phyloP scores from a whole-genome alignment of 2,113 vertebrate genomes.

The Clinocottus analis region DNA sequence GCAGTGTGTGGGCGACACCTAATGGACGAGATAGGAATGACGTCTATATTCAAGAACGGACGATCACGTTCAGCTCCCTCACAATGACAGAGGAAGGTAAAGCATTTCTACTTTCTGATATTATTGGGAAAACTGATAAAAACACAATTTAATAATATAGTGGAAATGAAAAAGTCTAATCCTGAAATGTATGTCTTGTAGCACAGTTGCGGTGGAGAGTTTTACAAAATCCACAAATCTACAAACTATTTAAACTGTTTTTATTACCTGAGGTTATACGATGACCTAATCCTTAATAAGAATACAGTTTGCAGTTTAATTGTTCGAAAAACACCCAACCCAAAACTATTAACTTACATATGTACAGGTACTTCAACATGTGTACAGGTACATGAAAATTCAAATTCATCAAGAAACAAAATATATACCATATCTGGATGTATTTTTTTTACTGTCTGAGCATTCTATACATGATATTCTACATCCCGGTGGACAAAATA shows the following conservation, averaged over 20 bases:
- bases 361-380: constrained; percentile 57
- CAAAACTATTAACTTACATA: constrained; percentile 52
- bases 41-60: background rate
- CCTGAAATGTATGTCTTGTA: background rate
- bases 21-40: constrained; percentile 45
- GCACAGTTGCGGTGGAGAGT: background rate
- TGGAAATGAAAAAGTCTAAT: background rate
- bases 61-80: background rate
- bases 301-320: constrained; percentile 35
- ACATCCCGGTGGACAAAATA: constrained; percentile 39
- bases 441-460: constrained; percentile 39
- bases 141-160: background rate
- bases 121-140: background rate
- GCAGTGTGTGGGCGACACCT: constrained; percentile 58
- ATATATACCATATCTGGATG: constrained; percentile 38
- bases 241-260: constrained; percentile 35
- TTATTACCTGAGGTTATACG: constrained; percentile 55
- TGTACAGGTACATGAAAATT: constrained; percentile 44
- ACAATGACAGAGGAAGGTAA: background rate
- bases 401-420: constrained; percentile 22
- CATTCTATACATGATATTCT: constrained; percentile 40
- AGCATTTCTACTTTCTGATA: background rate
- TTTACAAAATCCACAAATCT: background rate
- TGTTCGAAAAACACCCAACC: background rate
- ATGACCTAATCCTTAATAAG: constrained; percentile 32